Base-by-base conservation (phyloP, 2,888 invertebrate species). In the Liopterus haemorrhoidalis region DNA sequence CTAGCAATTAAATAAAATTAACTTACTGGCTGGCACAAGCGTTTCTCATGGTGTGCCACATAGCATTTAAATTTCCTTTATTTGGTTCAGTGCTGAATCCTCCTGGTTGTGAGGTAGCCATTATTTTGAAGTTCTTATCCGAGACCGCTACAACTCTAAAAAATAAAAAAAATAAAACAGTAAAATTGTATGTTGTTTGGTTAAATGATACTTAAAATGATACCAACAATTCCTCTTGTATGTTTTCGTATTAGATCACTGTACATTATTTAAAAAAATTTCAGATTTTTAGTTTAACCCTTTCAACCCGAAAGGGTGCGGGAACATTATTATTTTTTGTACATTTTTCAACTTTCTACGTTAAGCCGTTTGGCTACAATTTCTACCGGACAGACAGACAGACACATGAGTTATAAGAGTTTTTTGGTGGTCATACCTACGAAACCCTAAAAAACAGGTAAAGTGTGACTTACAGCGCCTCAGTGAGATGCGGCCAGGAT, bases 401-500 rank as follows among this genome's bases (percentile, higher is more conserved):
- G n/a, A n/a, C n/a, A n/a, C n/a, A n/a, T n/a, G n/a, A n/a, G n/a
- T n/a, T n/a, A n/a, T n/a, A n/a, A n/a, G n/a, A n/a, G n/a, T n/a
- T n/a, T n/a, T n/a, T n/a, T n/a, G n/a, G n/a, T n/a, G n/a, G n/a
- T n/a, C n/a, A n/a, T n/a, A n/a, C n/a, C n/a, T n/a, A n/a, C n/a
- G n/a, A n/a, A n/a, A n/a, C n/a, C n/a, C n/a, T n/a, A n/a, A n/a
- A n/a, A 31, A 24, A 19, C 9, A 18, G 22, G 9, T 33, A 3
- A 36, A 25, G 46, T 24, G 32, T 12, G 38, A 69, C 75, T 69
- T 66, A 82, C 79, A 76, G 79, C 11, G 89, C 90, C 66, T 88
- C 86, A n/a, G 78, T 74, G 41, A 97, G 75, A 70, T 95, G 91
- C 0, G 97, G 97, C 95, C 95, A 97, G 4, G 81, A 81, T 3